Evolutionary conservation across 2,888 invertebrate genomes (phyloP).

Genomic region (Rotaria magnacalcarata): DNA sequence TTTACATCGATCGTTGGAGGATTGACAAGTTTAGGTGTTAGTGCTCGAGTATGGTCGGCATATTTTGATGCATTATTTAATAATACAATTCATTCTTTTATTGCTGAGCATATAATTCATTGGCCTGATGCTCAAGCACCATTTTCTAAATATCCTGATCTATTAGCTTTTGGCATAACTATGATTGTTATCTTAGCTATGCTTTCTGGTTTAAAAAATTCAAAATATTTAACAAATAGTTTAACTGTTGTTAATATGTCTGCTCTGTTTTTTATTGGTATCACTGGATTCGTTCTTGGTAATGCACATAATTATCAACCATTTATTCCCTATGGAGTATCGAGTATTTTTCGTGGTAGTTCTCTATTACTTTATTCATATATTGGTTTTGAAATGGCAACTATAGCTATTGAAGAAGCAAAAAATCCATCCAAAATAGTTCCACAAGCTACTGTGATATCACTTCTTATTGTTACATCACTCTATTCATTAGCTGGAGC

Average conservation of each 20-base stretch:
- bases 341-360: conserved; percentile 39
- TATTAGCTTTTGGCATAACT: conserved; percentile 38
- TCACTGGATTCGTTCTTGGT: conserved; percentile 42
- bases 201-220: conserved; percentile 37
- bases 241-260: conserved; percentile 38
- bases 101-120: neutral
- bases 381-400: conserved; percentile 45
- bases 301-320: conserved; percentile 32
- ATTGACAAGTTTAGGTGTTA: conserved; percentile 38
- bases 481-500: conserved; percentile 39
- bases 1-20: conserved; percentile 35
- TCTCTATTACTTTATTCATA: conserved; percentile 45
- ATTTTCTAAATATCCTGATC: conserved; percentile 40
- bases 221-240: conserved; percentile 41
- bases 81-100: conserved; percentile 37
- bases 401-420: conserved; percentile 44
- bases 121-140: conserved; percentile 34
- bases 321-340: conserved; percentile 29
- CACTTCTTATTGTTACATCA: conserved; percentile 36
- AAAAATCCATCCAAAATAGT: conserved; percentile 39
- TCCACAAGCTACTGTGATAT: conserved; percentile 39
- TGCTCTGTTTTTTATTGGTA: conserved; percentile 38
- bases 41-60: conserved; percentile 40
- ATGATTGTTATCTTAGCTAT: conserved; percentile 28
- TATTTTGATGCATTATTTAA: conserved; percentile 39